A percentile compares a stretch with the other conserved stretches of the same genome.
Evolutionary conservation across 1,140 invertebrate species (phyloP).

Genomic region (Drosophila truncata): DNA sequence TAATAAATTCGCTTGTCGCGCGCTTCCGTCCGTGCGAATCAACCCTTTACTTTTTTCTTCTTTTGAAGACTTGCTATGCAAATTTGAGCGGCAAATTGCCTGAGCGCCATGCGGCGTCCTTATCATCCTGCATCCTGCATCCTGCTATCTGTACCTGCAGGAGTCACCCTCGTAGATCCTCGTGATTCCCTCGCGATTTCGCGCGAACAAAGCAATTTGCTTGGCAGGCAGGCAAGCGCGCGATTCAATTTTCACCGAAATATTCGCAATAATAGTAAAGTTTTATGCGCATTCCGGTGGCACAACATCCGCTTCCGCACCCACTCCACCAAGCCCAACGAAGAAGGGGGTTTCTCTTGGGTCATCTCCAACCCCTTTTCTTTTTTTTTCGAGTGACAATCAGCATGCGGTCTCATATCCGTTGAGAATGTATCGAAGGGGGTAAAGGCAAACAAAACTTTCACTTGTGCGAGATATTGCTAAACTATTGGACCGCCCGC

Average conservation of each 20-base stretch:
- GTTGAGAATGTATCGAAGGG: slow-evolving; percentile 13
- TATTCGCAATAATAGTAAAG: slow-evolving; percentile 70
- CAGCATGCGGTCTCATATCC: slow-evolving; percentile 83
- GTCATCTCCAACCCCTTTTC: slow-evolving; percentile 14
- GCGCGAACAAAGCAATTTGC: slow-evolving; percentile 73
- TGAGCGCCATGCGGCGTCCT: slow-evolving; percentile 42
- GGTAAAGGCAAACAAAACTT: slow-evolving; percentile 70
- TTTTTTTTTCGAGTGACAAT: slow-evolving; percentile 61
- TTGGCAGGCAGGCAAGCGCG: slow-evolving; percentile 20
- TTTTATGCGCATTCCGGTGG: slow-evolving; percentile 65
- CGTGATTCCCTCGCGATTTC: slow-evolving; percentile 70
- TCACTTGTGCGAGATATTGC: slow-evolving; percentile 67
- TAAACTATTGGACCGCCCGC: slow-evolving; percentile 66
- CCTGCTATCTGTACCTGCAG: slow-evolving; percentile 41
- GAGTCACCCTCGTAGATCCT: slow-evolving; percentile 45
- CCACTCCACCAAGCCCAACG: not conserved
- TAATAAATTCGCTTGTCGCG: slow-evolving; percentile 80
- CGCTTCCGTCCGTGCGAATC: slow-evolving; percentile 67
- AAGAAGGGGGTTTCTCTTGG: not conserved
- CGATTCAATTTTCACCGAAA: slow-evolving; percentile 55
- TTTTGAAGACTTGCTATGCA: slow-evolving; percentile 54
- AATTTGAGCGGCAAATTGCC: slow-evolving; percentile 69
- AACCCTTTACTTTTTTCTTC: slow-evolving; percentile 67
- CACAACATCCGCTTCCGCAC: slow-evolving; percentile 47
- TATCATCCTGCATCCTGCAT: slow-evolving; percentile 50